Percentiles rank a stretch among this genome's conserved stretches.
Conservation (phyloP, 2,888 invertebrate genomes). For the Strigamia crassipes region DNA sequence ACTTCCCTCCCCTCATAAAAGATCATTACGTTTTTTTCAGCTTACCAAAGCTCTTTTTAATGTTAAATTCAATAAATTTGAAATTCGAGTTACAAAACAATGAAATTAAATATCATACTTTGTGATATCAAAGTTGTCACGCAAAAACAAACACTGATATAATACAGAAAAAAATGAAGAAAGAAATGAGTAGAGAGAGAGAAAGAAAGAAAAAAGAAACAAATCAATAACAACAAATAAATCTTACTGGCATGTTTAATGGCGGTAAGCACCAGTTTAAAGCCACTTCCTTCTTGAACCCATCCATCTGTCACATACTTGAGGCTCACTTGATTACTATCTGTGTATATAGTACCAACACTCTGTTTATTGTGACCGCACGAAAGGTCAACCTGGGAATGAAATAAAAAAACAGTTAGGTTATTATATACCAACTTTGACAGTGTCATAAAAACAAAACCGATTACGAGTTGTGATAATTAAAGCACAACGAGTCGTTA, state of each 20-base stretch:
- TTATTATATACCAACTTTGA: not conserved
- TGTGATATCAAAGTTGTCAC: constrained; percentile 71
- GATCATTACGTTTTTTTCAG: too few species aligned
- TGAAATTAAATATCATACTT: constrained; percentile 63
- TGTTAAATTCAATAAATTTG: not conserved
- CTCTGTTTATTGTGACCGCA: constrained; percentile 88
- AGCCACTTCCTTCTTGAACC: constrained; percentile 90
- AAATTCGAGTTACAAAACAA: not conserved
- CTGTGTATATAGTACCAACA: constrained; percentile 84
- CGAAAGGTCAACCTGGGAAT: constrained; percentile 79
- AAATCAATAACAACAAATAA: not conserved
- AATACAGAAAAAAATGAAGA: not conserved
- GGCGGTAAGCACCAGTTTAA: constrained; percentile 89
- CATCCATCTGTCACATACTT: constrained; percentile 92
- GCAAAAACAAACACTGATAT: not conserved
- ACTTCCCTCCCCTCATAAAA: too few species aligned
- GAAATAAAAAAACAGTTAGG: constrained; percentile 56
- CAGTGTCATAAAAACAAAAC: not conserved
- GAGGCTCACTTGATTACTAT: constrained; percentile 90
- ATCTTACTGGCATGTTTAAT: constrained; percentile 70
- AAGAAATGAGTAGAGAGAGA: too few species aligned
- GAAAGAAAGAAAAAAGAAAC: too few species aligned
- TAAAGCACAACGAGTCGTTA: not conserved
- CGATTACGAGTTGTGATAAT: not conserved
- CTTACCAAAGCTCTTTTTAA: too few species aligned